Percentiles rank a stretch among this genome's conserved stretches.
Conservation (phyloP, 2,888 invertebrate genomes). For the Hipparchia sbordonii region DNA sequence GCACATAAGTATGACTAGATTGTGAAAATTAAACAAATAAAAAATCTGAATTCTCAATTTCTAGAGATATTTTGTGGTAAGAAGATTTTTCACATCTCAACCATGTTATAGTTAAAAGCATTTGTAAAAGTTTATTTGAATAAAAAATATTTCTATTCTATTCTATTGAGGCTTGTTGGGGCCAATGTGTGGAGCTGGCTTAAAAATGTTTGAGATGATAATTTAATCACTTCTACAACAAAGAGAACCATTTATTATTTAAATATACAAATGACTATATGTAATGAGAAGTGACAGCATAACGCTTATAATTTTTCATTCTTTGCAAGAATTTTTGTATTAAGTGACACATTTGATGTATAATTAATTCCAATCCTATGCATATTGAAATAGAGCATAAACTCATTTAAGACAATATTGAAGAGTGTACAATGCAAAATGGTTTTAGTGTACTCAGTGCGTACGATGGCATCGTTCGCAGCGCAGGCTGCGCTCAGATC, state of each 20-base stretch:
- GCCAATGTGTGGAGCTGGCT: too few relatives aligned
- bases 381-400: background rate
- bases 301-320: background rate
- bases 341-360: background rate
- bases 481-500: conserved; percentile 87
- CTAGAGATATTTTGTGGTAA: too few relatives aligned
- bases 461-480: conserved; percentile 86
- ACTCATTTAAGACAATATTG: background rate
- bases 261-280: background rate
- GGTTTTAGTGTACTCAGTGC: conserved; percentile 65
- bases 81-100: too few relatives aligned
- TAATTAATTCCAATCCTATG: background rate
- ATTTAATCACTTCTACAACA: background rate
- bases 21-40: too few relatives aligned
- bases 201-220: too few relatives aligned
- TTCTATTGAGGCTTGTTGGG: too few relatives aligned
- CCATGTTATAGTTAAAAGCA: too few relatives aligned
- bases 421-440: conserved; percentile 46
- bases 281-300: background rate
- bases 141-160: too few relatives aligned
- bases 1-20: too few relatives aligned
- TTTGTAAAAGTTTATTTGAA: too few relatives aligned
- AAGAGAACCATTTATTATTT: background rate
- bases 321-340: background rate
- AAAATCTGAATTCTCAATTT: too few relatives aligned